A percentile compares a stretch with the other conserved stretches of the same genome.
These are phyloP conservation scores for Pristionchus maxplancki DNA, from an alignment of 2,888 invertebrate genomes.

Conservation along the genomic window DNA sequence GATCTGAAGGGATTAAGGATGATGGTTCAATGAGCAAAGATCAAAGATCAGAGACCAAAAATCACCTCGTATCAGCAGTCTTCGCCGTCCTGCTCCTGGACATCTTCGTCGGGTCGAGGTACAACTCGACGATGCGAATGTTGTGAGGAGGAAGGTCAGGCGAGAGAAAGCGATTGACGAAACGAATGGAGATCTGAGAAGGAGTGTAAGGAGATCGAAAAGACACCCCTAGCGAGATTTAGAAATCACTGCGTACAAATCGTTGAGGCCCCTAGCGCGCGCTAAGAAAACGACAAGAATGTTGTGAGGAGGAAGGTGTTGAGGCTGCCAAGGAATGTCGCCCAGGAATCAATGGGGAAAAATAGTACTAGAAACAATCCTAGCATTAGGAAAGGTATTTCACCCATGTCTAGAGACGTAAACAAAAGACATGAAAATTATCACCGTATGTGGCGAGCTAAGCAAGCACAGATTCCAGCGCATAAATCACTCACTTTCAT, in stretches of 20 bases:
- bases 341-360: too few relatives aligned
- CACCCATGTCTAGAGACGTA: too few relatives aligned
- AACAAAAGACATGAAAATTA: too few relatives aligned
- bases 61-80: constrained; percentile 42
- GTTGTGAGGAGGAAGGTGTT: too few relatives aligned
- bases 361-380: too few relatives aligned
- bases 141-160: constrained; percentile 65
- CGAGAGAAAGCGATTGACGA: constrained; percentile 63
- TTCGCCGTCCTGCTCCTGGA: constrained; percentile 46
- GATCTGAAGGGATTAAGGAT: neutral
- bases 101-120: constrained; percentile 62
- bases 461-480: neutral
- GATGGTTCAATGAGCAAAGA: neutral
- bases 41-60: neutral
- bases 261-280: too few relatives aligned
- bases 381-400: too few relatives aligned
- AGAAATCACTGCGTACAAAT: too few relatives aligned
- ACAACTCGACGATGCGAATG: constrained; percentile 68
- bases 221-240: too few relatives aligned
- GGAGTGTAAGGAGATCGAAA: too few relatives aligned
- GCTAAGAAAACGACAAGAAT: too few relatives aligned
- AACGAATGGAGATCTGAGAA: constrained; percentile 65
- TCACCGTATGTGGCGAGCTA: neutral
- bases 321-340: too few relatives aligned
- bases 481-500: neutral